Percentiles rank a stretch among this genome's conserved stretches.
These are phyloP conservation scores for Stigmatopora nigra DNA, from an alignment of 2,113 vertebrate genomes.

Conservation along the genomic window DNA sequence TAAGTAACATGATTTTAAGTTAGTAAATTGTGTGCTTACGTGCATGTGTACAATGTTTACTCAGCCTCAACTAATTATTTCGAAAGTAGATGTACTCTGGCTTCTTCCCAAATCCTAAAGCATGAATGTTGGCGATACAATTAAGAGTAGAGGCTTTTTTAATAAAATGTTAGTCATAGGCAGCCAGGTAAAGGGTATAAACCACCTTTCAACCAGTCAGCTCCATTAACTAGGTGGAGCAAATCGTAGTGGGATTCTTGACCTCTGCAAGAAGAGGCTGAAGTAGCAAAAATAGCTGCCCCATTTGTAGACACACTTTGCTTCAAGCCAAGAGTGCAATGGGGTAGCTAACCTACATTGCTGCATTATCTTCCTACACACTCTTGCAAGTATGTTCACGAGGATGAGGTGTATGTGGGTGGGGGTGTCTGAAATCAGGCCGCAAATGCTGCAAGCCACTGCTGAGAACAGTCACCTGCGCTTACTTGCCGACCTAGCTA, in stretches of 20 bases:
- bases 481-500: slow-evolving; percentile 59
- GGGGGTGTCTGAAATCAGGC: slow-evolving; percentile 50
- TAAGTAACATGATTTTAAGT: too few species aligned
- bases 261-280: slow-evolving; percentile 60
- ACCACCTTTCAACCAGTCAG: background rate
- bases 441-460: slow-evolving; percentile 59
- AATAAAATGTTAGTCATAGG: background rate
- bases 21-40: background rate
- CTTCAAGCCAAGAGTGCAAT: slow-evolving; percentile 61
- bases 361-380: slow-evolving; percentile 33
- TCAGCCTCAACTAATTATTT: too few species aligned
- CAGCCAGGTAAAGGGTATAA: background rate
- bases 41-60: too few species aligned
- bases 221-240: slow-evolving; percentile 4
- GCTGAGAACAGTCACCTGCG: slow-evolving; percentile 67
- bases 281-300: slow-evolving; percentile 75
- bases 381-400: slow-evolving; percentile 20
- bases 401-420: background rate
- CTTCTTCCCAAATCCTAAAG: background rate
- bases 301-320: slow-evolving; percentile 74
- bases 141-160: background rate
- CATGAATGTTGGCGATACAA: background rate
- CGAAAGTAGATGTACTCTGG: background rate
- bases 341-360: slow-evolving; percentile 67
- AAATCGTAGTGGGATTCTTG: slow-evolving; percentile 55